Percentiles rank a stretch among this genome's conserved stretches.
Evolutionary conservation across 2,888 invertebrate genomes (phyloP).

Genomic region (Elysia crispata): DNA sequence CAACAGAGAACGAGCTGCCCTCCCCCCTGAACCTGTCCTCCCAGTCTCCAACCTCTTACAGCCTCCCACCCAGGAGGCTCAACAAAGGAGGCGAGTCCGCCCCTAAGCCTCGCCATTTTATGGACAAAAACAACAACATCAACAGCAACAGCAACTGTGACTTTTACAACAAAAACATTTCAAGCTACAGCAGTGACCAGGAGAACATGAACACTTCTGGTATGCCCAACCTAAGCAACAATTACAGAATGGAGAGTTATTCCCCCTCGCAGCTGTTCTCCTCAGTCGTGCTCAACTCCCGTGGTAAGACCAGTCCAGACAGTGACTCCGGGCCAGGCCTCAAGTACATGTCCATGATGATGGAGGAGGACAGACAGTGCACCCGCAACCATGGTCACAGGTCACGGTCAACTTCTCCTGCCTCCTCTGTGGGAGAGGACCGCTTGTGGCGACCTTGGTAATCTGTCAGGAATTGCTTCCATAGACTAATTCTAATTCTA

Average conservation of each 20-base stretch:
- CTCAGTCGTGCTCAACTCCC: conserved; percentile 40
- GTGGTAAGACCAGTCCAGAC: conserved; percentile 22
- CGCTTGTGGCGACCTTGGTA: conserved; percentile 53
- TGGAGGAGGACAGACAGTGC: conserved; percentile 42
- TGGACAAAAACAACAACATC: conserved; percentile 24
- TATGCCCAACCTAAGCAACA: background rate
- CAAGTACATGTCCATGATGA: conserved; percentile 35
- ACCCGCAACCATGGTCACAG: conserved; percentile 20
- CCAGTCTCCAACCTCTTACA: conserved; percentile 31
- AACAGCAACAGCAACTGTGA: background rate
- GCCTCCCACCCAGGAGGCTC: background rate
- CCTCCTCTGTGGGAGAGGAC: conserved; percentile 49
- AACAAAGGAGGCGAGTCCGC: background rate
- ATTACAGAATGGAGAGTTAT: background rate
- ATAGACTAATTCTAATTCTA: too few species aligned
- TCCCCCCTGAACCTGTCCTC: conserved; percentile 46
- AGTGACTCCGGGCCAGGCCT: background rate
- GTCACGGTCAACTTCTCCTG: conserved; percentile 34
- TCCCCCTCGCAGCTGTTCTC: conserved; percentile 6
- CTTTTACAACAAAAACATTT: background rate
- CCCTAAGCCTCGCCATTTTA: too few species aligned
- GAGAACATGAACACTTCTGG: background rate
- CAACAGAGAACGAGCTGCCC: conserved; percentile 40
- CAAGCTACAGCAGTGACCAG: background rate
- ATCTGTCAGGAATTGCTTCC: background rate